phyloP scores from a whole-genome alignment of 2,113 vertebrate species.

The Dipodomys spectabilis region DNA sequence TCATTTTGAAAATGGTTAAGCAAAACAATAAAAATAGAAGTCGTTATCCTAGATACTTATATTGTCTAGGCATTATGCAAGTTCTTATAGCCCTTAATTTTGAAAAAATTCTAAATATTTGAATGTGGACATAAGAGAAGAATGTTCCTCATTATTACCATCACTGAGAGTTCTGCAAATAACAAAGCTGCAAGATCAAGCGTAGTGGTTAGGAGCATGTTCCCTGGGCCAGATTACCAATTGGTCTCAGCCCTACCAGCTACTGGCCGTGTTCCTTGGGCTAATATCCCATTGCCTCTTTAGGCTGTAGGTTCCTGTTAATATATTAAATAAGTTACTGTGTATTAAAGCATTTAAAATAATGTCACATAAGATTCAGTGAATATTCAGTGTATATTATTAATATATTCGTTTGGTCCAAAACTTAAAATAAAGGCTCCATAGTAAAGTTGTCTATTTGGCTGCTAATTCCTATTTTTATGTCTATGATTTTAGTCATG shows the following conservation, averaged over 20 bases:
- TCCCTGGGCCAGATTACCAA: not conserved
- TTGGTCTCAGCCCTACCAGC: not conserved
- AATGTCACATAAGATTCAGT: not conserved
- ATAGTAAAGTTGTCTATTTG: constrained; percentile 34
- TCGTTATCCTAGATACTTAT: not conserved
- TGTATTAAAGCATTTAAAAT: not conserved
- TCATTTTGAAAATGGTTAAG: constrained; percentile 35
- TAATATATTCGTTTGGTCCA: not conserved
- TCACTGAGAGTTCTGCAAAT: not conserved
- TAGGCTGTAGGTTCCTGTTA: not conserved
- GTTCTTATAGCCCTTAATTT: constrained; percentile 28
- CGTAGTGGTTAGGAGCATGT: not conserved
- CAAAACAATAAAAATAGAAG: constrained; percentile 18
- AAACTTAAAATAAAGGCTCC: not conserved
- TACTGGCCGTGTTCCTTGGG: not conserved
- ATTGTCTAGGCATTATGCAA: constrained; percentile 4
- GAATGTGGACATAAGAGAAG: not conserved
- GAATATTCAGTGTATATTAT: not conserved
- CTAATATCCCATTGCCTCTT: not conserved
- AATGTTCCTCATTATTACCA: not conserved
- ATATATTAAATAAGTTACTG: not conserved
- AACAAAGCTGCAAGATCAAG: no score
- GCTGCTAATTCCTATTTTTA: not conserved
- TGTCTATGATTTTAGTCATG: not conserved
- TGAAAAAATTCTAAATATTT: constrained; percentile 39